Conservation (phyloP, 2,113 vertebrate genomes). For the Murina feae region DNA sequence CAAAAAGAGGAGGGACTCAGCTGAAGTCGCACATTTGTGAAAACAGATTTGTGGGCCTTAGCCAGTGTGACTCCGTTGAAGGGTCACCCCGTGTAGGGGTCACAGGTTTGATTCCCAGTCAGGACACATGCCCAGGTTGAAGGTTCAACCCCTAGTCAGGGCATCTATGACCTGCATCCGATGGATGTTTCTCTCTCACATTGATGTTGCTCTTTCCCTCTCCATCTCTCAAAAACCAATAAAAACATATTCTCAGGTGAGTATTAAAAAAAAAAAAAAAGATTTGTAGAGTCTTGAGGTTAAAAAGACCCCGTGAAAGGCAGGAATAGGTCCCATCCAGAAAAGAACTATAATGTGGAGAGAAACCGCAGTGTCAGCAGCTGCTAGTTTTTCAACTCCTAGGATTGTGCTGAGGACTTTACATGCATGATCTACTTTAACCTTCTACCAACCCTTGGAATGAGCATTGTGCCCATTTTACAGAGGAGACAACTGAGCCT, state of each 20-base stretch:
- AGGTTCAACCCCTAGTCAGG: background rate
- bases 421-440: background rate
- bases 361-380: too few species aligned
- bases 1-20: background rate
- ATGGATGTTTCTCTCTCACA: background rate
- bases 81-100: too few species aligned
- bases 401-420: background rate
- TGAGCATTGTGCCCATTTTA: background rate
- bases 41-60: background rate
- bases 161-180: too few species aligned
- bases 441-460: background rate
- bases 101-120: too few species aligned
- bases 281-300: background rate
- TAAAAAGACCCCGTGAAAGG: background rate
- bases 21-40: background rate
- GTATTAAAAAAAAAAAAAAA: background rate
- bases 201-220: background rate
- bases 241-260: too few species aligned
- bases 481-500: background rate
- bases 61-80: too few species aligned
- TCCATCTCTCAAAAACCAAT: background rate
- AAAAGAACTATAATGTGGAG: background rate
- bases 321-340: background rate
- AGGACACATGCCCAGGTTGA: background rate
- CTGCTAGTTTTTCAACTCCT: background rate